Percentiles rank a stretch among this genome's conserved stretches.
Conservation (phyloP, 1,140 invertebrate genomes). For the Lordiphosa stackelbergi region DNA sequence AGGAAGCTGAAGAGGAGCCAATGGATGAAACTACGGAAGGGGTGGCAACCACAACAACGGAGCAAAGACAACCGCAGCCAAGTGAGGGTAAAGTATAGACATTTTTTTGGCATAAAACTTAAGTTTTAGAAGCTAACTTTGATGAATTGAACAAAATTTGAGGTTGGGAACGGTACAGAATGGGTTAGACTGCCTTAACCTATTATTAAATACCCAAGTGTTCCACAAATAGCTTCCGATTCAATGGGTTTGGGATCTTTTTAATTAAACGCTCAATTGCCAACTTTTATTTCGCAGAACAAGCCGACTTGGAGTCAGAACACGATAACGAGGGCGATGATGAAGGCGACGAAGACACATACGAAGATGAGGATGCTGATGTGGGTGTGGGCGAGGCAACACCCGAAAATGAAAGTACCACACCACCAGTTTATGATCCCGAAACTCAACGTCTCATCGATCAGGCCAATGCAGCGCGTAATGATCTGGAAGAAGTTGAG, state of each 20-base stretch:
- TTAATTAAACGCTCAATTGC: background rate
- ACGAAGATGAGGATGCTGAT: slow-evolving; percentile 76
- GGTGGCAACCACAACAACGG: background rate
- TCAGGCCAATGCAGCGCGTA: slow-evolving; percentile 88
- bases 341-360: slow-evolving; percentile 75
- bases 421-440: slow-evolving; percentile 90
- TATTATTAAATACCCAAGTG: too few relatives aligned
- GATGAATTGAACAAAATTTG: too few relatives aligned
- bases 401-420: slow-evolving; percentile 70
- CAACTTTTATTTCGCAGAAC: slow-evolving; percentile 21
- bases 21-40: slow-evolving; percentile 73
- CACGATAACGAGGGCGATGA: slow-evolving; percentile 61
- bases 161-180: too few relatives aligned
- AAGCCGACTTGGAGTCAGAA: slow-evolving; percentile 29
- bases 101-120: background rate
- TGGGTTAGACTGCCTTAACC: too few relatives aligned
- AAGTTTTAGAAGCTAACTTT: too few relatives aligned
- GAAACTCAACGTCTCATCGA: slow-evolving; percentile 92
- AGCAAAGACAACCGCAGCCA: slow-evolving; percentile 44
- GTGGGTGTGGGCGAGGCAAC: slow-evolving; percentile 77
- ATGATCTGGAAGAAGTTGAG: slow-evolving; percentile 88
- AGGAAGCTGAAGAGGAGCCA: slow-evolving; percentile 70
- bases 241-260: too few relatives aligned
- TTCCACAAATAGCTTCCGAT: too few relatives aligned
- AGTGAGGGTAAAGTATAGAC: slow-evolving; percentile 39